Evolutionary conservation across 2,113 vertebrate species (phyloP), one percentile per base, ranked within the genome.

Genomic region (Pogona vitticeps): DNA sequence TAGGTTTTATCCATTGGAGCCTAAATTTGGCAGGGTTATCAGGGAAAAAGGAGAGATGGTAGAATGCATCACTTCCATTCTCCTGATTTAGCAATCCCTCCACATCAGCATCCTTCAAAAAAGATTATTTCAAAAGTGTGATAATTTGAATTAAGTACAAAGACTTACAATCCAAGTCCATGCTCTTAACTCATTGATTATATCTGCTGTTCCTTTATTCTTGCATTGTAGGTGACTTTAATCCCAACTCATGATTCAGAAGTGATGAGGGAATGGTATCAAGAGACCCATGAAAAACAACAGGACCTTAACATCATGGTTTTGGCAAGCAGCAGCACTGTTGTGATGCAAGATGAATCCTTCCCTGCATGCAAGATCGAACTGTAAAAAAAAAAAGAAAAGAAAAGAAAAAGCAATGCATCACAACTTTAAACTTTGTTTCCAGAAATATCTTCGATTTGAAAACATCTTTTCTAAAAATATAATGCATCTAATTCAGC

Each of bases 281-380:
- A 99, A 93, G 98, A 99, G 91, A 99, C 98, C 85, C 98, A 99
- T 1, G 98, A 99, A 95, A 98, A 98, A 91, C 98, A 99, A 92
- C 98, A 98, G 88, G 97, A 99, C 88, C 97, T 99, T 82, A 99
- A 98, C 96, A 98, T 99, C 94, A 99, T 99, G 98, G 98, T 99
- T 92, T 95, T 99, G 92, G 98, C 98, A 80, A 99, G 98, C 96
- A 99, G 98, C 97, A 99, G 98, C 97, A 99, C 98, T 1, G 98
- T 99, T 58, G 98, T 99, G 90, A 99, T 99, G 98, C 98, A 99
- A 96, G 98, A 99, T n/a, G 98, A 99, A 92, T 99, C 98, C 91
- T 99, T 99, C 95, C 98, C 98, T 0, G 98, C 98, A 88, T 99
- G 98, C 96, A 99, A 99, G 95, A 99, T 99, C 80, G 98, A 99